Evolutionary conservation across 2,797 vertebrate genomes (phyloP).

Genomic region (Malurus leucopterus): DNA sequence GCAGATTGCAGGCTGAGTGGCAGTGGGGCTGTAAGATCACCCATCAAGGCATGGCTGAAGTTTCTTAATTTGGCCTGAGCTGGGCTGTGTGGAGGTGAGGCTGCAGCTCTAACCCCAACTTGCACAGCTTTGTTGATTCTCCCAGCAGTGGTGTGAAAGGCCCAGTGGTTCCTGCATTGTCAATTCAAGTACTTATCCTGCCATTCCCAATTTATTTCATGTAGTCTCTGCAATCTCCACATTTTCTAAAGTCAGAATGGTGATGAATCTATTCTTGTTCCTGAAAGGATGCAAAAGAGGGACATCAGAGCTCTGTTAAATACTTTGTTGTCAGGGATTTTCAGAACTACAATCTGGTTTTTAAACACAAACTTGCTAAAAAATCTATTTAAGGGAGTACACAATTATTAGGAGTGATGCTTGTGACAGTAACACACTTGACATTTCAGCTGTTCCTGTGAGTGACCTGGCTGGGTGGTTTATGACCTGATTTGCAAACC

Average conservation of each 20-base stretch:
- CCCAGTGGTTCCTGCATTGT: background rate
- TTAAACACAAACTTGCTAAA: background rate
- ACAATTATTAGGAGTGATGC: background rate
- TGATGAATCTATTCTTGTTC: background rate
- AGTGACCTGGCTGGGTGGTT: background rate
- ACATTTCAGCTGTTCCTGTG: background rate
- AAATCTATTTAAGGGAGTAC: background rate
- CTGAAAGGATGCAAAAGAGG: background rate
- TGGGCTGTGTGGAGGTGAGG: background rate
- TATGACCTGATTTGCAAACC: background rate
- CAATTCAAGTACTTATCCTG: background rate
- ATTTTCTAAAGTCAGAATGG: background rate
- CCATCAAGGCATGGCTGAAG: background rate
- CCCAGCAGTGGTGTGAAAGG: background rate
- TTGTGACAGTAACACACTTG: background rate
- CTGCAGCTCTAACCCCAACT: background rate
- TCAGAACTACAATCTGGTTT: background rate
- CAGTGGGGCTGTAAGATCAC: background rate
- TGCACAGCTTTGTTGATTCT: background rate
- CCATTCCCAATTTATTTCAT: slow-evolving; percentile 17
- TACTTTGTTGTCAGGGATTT: background rate
- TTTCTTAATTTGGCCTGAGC: background rate
- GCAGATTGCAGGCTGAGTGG: background rate
- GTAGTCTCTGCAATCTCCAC: background rate
- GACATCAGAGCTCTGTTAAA: background rate